Conservation (phyloP, 2,888 invertebrate species). For the Dysmachus trigonus region DNA sequence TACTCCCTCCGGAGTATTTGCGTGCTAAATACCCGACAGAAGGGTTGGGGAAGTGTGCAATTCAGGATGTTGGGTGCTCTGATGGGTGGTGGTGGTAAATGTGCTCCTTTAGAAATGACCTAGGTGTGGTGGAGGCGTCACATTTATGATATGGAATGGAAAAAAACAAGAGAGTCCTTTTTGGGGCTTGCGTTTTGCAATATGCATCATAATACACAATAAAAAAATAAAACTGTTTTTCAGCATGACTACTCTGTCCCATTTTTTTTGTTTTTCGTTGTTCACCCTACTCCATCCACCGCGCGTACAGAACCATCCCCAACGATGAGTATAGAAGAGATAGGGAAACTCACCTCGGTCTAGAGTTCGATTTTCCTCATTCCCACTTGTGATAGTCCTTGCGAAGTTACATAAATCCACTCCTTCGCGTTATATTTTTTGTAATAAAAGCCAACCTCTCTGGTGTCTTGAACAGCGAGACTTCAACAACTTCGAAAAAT, state of each 20-base stretch:
- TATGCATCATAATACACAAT: background rate
- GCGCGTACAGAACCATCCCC: background rate
- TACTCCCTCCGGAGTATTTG: background rate
- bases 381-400: background rate
- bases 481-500: background rate
- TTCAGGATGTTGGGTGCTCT: background rate
- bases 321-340: background rate
- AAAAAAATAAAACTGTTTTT: background rate
- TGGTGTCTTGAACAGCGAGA: background rate
- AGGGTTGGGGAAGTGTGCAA: background rate
- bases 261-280: background rate
- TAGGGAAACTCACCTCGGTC: slow-evolving; percentile 11
- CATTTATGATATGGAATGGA: background rate
- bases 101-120: background rate
- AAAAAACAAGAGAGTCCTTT: background rate
- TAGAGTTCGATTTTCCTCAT: slow-evolving; percentile 5
- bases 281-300: background rate
- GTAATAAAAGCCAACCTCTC: background rate
- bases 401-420: slow-evolving; percentile 7
- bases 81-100: background rate
- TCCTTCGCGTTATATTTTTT: background rate
- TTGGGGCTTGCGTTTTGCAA: background rate
- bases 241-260: background rate
- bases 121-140: background rate
- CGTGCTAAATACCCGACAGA: background rate